These are phyloP conservation scores for Pachyuromys duprasi DNA, from an alignment of 2,797 vertebrate genomes.

Conservation along the genomic window DNA sequence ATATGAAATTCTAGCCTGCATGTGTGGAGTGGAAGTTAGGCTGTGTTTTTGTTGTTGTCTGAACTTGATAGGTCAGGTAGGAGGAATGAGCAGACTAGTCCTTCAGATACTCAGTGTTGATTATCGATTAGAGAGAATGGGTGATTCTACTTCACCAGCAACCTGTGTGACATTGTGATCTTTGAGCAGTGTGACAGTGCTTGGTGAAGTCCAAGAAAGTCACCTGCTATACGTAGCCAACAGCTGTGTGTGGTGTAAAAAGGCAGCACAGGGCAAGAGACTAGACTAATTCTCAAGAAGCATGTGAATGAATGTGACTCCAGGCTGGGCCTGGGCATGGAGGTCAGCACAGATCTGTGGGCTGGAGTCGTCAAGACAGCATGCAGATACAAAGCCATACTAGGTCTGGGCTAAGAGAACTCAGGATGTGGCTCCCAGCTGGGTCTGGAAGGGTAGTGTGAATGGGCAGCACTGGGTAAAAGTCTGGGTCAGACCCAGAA, in stretches of 20 bases:
- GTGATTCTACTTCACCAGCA: not conserved
- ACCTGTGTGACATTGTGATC: not conserved
- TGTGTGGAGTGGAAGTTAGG: not conserved
- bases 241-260: not conserved
- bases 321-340: not conserved
- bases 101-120: not conserved
- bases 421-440: not conserved
- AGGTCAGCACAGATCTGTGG: not conserved
- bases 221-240: not conserved
- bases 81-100: not conserved
- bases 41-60: not conserved
- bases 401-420: not conserved
- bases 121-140: not conserved
- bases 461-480: not conserved
- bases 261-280: not conserved
- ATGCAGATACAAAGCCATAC: not conserved
- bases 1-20: not conserved
- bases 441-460: not conserved
- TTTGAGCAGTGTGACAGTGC: not conserved
- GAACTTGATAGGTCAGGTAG: not conserved
- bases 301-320: not conserved
- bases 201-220: not conserved
- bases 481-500: not conserved
- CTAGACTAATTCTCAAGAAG: too few relatives aligned
- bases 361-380: not conserved